Evolutionary conservation across 2,113 vertebrate genomes (phyloP), one percentile per base, ranked within the genome.

Genomic region (Nansenia antarctica): DNA sequence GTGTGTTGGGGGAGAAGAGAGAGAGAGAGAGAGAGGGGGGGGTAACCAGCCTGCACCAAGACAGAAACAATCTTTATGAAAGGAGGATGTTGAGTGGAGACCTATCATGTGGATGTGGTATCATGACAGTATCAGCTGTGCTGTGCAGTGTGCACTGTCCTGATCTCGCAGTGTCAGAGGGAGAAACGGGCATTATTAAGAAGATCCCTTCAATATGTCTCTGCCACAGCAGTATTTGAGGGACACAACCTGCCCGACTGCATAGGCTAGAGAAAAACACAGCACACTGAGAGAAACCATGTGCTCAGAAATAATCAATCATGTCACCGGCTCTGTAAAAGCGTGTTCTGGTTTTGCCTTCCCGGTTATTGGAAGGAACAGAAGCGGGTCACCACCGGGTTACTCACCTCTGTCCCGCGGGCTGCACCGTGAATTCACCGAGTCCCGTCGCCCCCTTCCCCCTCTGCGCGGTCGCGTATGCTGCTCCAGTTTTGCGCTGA

Each of bases 351-450:
- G 37, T 14, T 12, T 42, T 14, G 15, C 15, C 9, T 42, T 1
- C 37, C 9, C 3, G 15, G 11, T 18, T 18, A 3, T 18, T 37
- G 35, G 11, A 37, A 11, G 15, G 15, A 47, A 47, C 7, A 47
- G 15, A 7, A 47, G 15, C 45, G 15, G 45, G n/a, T n/a, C n/a
- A n/a, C n/a, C n/a, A n/a, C n/a, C n/a, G 47, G 49, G 49, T 3
- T 39, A 84, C 89, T 89, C 85, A 90, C 89, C 89, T 87, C 89
- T 89, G 79, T 90, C 89, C 83, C 89, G 89, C 69, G 86, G 87
- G 84, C 84, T 89, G 45, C 20, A n/a, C 73, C 89, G 87, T 2
- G 86, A 89, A 89, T 89, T 90, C 73, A 87, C 84, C 82, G 89
- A 90, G 79, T 89, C 89, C 82, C 89, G 76, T 77, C 89, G 83